These are phyloP conservation scores for Zosterops japonicus DNA, from an alignment of 2,113 vertebrate species.

Conservation along the genomic window DNA sequence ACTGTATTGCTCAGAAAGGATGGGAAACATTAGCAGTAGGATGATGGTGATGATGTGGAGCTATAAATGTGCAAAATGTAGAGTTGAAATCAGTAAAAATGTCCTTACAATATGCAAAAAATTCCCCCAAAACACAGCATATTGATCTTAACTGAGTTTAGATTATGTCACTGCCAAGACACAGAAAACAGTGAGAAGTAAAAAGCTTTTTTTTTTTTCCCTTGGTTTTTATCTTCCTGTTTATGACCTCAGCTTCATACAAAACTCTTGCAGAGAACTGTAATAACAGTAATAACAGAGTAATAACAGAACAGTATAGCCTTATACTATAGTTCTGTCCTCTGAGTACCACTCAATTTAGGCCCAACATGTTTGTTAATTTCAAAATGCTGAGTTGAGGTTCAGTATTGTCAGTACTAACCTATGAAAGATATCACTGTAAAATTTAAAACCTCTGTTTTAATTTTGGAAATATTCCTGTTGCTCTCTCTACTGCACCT, in stretches of 20 bases:
- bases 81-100: neutral
- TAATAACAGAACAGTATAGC: neutral
- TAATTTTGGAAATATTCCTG: neutral
- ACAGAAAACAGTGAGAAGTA: neutral
- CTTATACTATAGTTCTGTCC: neutral
- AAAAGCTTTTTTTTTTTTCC: neutral
- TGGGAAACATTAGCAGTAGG: neutral
- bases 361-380: neutral
- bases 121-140: fast-evolving
- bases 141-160: neutral
- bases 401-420: neutral
- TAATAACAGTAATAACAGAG: too few species aligned
- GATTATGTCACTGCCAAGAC: neutral
- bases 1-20: neutral
- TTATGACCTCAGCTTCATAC: neutral
- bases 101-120: neutral
- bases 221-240: neutral
- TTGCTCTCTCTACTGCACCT: neutral
- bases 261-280: neutral
- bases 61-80: neutral
- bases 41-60: neutral
- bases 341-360: neutral
- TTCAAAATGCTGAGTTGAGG: neutral
- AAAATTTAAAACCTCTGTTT: neutral
- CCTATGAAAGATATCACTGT: neutral